A percentile compares a stretch with the other conserved stretches of the same genome.
Evolutionary conservation across 2,888 invertebrate genomes (phyloP).

Genomic region (Pristionchus entomophagus): DNA sequence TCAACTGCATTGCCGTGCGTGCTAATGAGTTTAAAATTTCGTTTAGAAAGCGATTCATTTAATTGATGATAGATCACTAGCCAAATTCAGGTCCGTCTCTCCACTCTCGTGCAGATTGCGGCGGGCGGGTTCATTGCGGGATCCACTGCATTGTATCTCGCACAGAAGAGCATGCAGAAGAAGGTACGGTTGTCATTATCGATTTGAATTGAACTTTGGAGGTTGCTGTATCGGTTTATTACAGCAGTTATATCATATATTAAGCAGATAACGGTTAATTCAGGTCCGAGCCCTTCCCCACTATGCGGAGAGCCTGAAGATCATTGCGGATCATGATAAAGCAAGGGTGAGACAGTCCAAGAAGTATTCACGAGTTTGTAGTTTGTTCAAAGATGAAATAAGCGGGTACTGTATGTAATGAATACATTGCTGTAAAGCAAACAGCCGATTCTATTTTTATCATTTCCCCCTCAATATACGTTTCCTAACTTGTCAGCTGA

Average conservation of each 20-base stretch:
- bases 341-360: conserved; percentile 57
- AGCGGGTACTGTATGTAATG: too few relatives aligned
- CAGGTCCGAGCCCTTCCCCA: conserved; percentile 62
- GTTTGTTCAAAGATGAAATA: too few relatives aligned
- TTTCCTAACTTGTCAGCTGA: too few relatives aligned
- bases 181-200: conserved; percentile 52
- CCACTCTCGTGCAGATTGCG: conserved; percentile 70
- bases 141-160: conserved; percentile 69
- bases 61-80: neutral
- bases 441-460: too few relatives aligned
- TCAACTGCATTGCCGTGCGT: neutral
- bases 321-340: conserved; percentile 69
- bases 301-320: conserved; percentile 67
- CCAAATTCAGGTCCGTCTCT: conserved; percentile 56
- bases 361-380: too few relatives aligned
- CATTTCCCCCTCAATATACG: too few relatives aligned
- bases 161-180: conserved; percentile 68
- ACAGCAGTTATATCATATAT: neutral
- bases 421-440: too few relatives aligned
- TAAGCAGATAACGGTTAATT: neutral
- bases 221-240: too few relatives aligned
- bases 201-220: neutral
- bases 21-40: too few relatives aligned
- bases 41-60: neutral
- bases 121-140: conserved; percentile 68